Evolutionary conservation across 2,797 vertebrate species (phyloP).

Genomic region (Aldrovandia affinis): DNA sequence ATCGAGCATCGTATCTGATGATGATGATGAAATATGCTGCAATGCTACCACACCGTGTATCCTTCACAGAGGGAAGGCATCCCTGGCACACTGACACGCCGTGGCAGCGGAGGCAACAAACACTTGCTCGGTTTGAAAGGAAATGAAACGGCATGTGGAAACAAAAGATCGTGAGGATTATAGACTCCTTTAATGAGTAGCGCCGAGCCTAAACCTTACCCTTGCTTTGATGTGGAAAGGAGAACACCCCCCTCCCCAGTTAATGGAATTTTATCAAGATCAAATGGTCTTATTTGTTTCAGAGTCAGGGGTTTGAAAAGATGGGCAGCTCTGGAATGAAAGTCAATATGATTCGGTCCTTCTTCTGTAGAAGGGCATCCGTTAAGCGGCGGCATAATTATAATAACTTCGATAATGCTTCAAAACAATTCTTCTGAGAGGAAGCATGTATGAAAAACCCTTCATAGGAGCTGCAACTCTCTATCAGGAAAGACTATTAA

Average conservation of each 20-base stretch:
- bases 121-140: background rate
- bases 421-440: background rate
- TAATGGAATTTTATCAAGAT: background rate
- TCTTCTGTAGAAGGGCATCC: background rate
- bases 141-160: constrained; percentile 4
- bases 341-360: background rate
- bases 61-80: background rate
- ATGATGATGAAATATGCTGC: constrained; percentile 70
- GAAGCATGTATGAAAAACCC: background rate
- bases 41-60: constrained; percentile 49
- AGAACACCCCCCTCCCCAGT: background rate
- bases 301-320: background rate
- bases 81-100: background rate
- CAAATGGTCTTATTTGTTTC: constrained; percentile 7
- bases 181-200: background rate
- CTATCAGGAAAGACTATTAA: constrained; percentile 71
- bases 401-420: background rate
- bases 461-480: background rate
- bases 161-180: constrained; percentile 5
- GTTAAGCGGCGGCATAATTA: background rate
- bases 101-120: background rate
- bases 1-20: constrained; percentile 71
- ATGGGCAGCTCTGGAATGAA: background rate
- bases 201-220: background rate
- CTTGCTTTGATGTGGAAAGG: background rate